A percentile compares a stretch with the other conserved stretches of the same genome.
phyloP scores from a whole-genome alignment of 2,888 invertebrate species.

The Diadromus collaris region DNA sequence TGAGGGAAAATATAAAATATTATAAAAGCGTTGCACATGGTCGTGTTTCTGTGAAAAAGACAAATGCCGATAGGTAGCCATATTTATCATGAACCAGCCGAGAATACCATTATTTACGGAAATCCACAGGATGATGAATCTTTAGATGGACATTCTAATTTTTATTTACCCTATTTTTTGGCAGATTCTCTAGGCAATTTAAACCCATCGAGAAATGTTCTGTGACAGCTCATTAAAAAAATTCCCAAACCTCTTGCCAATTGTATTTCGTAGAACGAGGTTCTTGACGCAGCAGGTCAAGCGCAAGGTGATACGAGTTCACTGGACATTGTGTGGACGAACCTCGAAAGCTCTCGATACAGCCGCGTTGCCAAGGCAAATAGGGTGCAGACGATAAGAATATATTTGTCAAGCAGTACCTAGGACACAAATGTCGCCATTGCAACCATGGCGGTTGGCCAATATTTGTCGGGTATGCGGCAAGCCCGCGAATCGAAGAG shows the following conservation, averaged over 20 bases:
- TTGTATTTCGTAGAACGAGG: background rate
- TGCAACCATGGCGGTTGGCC: slow-evolving; percentile 47
- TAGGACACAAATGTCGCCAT: slow-evolving; percentile 32
- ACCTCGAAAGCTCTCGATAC: slow-evolving; percentile 46
- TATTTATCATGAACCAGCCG: background rate
- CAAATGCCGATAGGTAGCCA: slow-evolving; percentile 6
- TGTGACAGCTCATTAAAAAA: background rate
- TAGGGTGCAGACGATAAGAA: slow-evolving; percentile 46
- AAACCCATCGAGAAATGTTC: too few relatives aligned
- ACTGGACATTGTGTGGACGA: slow-evolving; percentile 11
- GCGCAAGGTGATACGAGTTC: background rate
- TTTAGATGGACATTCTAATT: background rate
- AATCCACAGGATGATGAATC: background rate
- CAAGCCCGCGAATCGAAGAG: slow-evolving; percentile 15
- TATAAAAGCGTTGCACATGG: background rate
- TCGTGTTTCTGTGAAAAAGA: slow-evolving; percentile 12
- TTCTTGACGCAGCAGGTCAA: background rate
- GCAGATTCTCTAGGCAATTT: too few relatives aligned
- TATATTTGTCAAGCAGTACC: slow-evolving; percentile 47
- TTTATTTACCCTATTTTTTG: too few relatives aligned
- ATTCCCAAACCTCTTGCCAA: background rate
- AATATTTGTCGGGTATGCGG: slow-evolving; percentile 57
- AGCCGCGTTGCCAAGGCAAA: slow-evolving; percentile 26
- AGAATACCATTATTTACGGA: background rate
- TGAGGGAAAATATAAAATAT: slow-evolving; percentile 1